Evolutionary conservation across 1,140 invertebrate genomes (phyloP).

Genomic region (Drosophila asahinai): DNA sequence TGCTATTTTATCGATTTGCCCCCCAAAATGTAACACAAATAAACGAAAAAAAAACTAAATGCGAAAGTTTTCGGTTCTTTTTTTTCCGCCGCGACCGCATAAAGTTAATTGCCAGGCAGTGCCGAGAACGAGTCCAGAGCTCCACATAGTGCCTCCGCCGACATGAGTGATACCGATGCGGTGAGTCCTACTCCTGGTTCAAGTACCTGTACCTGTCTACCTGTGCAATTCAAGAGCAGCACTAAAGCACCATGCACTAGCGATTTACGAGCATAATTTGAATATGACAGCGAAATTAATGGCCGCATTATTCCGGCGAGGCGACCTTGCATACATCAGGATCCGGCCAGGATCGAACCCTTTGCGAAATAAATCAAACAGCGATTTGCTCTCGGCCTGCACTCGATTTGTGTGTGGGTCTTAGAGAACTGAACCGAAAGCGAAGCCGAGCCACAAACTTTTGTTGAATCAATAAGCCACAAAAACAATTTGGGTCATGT

Average conservation of each 20-base stretch:
- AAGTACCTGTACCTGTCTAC: slow-evolving; percentile 11
- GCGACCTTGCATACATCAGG: slow-evolving; percentile 65
- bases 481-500: slow-evolving; percentile 83
- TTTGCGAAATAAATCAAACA: slow-evolving; percentile 77
- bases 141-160: slow-evolving; percentile 9
- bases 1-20: slow-evolving; percentile 73
- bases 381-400: slow-evolving; percentile 58
- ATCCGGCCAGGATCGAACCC: slow-evolving; percentile 42
- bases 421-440: slow-evolving; percentile 66
- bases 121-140: slow-evolving; percentile 43
- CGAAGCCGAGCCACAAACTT: slow-evolving; percentile 41
- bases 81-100: slow-evolving; percentile 7
- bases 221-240: slow-evolving; percentile 28
- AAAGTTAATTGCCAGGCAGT: slow-evolving; percentile 66
- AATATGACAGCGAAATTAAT: slow-evolving; percentile 47
- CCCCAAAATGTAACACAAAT: slow-evolving; percentile 28
- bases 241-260: slow-evolving; percentile 54
- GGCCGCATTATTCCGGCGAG: slow-evolving; percentile 32
- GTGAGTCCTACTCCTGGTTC: slow-evolving; percentile 54
- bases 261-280: slow-evolving; percentile 55
- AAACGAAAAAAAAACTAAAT: slow-evolving; percentile 28
- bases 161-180: slow-evolving; percentile 81
- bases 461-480: slow-evolving; percentile 85
- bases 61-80: slow-evolving; percentile 41
- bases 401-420: slow-evolving; percentile 39